Evolutionary conservation across 2,113 vertebrate species (phyloP).

Genomic region (human (Homo sapiens)): GRCh38 chr12:105748001-105748500

Average conservation of each 20-base stretch:
- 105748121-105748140: background rate
- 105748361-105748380: background rate
- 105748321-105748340: background rate
- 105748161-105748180: background rate
- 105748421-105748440: background rate
- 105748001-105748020: background rate
- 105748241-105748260: background rate
- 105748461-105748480: background rate
- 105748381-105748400: background rate
- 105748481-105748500: background rate
- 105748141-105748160: background rate
- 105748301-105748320: background rate
- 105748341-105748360: background rate
- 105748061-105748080: background rate
- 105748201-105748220: background rate
- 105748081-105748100: background rate
- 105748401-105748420: background rate
- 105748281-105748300: background rate
- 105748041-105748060: background rate
- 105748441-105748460: background rate
- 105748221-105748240: slow-evolving; percentile 22
- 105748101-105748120: background rate
- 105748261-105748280: background rate
- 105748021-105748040: background rate
- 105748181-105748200: background rate